These are phyloP conservation scores for Smittia sp. DNA, from an alignment of 2,888 invertebrate species.

Conservation along the genomic window DNA sequence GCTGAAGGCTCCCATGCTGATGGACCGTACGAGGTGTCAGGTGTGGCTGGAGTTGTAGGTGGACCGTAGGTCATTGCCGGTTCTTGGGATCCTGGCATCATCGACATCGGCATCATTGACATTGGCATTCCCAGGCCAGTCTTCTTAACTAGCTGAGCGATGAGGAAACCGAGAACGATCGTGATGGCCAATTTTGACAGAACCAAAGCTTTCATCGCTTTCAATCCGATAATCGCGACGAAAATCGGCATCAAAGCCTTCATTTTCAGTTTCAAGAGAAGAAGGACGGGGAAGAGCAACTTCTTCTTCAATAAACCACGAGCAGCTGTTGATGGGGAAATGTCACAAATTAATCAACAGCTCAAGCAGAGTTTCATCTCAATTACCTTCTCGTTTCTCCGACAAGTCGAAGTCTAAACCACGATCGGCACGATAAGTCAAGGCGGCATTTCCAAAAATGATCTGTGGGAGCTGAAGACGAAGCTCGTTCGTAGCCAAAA, in stretches of 20 bases:
- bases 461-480: conserved; percentile 69
- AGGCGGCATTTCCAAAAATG: conserved; percentile 64
- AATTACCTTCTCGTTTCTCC: conserved; percentile 51
- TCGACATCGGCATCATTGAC: conserved; percentile 59
- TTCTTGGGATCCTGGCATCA: conserved; percentile 51
- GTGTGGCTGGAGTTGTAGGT: conserved; percentile 55
- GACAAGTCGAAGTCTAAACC: conserved; percentile 65
- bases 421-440: conserved; percentile 65
- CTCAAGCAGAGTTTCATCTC: not conserved
- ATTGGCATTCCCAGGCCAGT: conserved; percentile 71
- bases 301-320: conserved; percentile 81
- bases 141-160: conserved; percentile 75
- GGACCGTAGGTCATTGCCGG: conserved; percentile 68
- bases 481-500: conserved; percentile 73
- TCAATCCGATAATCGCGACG: conserved; percentile 72
- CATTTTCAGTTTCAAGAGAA: conserved; percentile 78
- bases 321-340: conserved; percentile 69
- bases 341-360: conserved; percentile 32
- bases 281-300: conserved; percentile 71
- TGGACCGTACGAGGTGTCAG: conserved; percentile 70
- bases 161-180: conserved; percentile 76
- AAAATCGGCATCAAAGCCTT: conserved; percentile 81
- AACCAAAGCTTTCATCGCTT: conserved; percentile 78
- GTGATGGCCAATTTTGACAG: conserved; percentile 80
- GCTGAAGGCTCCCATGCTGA: conserved; percentile 67